These are phyloP conservation scores for Heliconius melpomene DNA, from an alignment of 1,140 invertebrate species.

Conservation along the genomic window DNA sequence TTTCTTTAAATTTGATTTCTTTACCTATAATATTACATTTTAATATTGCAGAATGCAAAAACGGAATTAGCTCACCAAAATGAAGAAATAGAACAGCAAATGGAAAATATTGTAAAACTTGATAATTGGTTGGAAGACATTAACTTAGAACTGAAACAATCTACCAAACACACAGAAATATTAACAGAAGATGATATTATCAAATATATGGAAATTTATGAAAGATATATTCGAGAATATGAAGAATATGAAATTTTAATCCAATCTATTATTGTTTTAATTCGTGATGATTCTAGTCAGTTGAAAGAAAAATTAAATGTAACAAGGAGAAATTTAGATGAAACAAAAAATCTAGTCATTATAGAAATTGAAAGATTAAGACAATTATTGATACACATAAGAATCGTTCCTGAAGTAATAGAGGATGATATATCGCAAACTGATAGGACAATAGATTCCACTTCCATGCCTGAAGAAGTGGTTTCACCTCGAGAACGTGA, in stretches of 20 bases:
- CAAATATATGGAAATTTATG: constrained; percentile 74
- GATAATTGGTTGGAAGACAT: constrained; percentile 74
- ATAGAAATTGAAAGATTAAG: constrained; percentile 82
- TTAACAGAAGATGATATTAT: constrained; percentile 73
- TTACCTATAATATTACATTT: neutral
- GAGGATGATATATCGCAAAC: constrained; percentile 78
- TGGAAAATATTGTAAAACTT: constrained; percentile 63
- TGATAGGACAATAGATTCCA: constrained; percentile 83
- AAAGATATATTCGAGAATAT: constrained; percentile 82
- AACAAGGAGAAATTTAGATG: constrained; percentile 81
- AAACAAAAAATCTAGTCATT: constrained; percentile 82
- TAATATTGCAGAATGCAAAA: constrained; percentile 67
- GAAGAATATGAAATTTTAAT: constrained; percentile 82
- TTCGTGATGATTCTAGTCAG: constrained; percentile 80
- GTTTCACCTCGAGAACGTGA: constrained; percentile 56
- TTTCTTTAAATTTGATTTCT: neutral
- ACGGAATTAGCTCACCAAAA: constrained; percentile 54
- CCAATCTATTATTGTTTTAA: constrained; percentile 81
- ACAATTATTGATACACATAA: constrained; percentile 65
- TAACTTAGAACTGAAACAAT: constrained; percentile 67
- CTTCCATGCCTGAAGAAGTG: constrained; percentile 84
- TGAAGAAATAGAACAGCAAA: constrained; percentile 69
- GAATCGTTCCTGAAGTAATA: constrained; percentile 61
- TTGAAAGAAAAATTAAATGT: constrained; percentile 82
- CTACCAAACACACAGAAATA: constrained; percentile 57